phyloP scores from a whole-genome alignment of 2,113 vertebrate species.

The Cryptotis parvus region DNA sequence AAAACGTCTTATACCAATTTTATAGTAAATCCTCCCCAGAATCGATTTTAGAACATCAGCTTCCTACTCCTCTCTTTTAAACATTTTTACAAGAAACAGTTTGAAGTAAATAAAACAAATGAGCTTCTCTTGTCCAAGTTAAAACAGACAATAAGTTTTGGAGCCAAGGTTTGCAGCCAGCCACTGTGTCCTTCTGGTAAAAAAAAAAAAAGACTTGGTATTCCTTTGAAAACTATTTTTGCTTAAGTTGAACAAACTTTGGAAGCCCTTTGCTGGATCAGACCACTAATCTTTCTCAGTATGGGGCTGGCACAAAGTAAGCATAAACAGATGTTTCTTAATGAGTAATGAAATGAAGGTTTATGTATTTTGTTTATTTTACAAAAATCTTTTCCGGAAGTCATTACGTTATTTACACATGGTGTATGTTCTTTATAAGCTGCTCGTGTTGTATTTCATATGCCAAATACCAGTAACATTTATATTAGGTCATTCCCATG shows the following conservation, averaged over 20 bases:
- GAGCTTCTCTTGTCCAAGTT: background rate
- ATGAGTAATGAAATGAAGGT: background rate
- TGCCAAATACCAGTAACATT: too few species aligned
- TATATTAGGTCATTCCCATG: too few species aligned
- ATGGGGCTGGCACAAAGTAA: background rate
- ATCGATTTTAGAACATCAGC: too few species aligned
- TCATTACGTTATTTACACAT: background rate
- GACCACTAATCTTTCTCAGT: constrained; percentile 9
- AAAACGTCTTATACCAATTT: background rate
- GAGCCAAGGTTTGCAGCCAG: background rate
- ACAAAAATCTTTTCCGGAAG: background rate
- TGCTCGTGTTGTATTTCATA: too few species aligned
- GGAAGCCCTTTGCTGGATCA: constrained; percentile 12
- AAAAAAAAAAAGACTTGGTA: background rate
- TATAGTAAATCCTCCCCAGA: background rate
- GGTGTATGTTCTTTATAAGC: too few species aligned
- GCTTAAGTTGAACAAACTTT: constrained; percentile 22
- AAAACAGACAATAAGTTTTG: background rate
- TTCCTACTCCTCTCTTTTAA: background rate
- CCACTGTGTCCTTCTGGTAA: background rate
- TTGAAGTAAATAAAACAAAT: background rate
- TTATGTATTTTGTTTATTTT: constrained; percentile 46
- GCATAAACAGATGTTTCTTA: constrained; percentile 7
- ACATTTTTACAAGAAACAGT: background rate
- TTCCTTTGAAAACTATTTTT: background rate